Percentiles rank a stretch among this genome's conserved stretches.
phyloP scores from a whole-genome alignment of 1,140 invertebrate genomes.

The Druon quercuslanigerum region DNA sequence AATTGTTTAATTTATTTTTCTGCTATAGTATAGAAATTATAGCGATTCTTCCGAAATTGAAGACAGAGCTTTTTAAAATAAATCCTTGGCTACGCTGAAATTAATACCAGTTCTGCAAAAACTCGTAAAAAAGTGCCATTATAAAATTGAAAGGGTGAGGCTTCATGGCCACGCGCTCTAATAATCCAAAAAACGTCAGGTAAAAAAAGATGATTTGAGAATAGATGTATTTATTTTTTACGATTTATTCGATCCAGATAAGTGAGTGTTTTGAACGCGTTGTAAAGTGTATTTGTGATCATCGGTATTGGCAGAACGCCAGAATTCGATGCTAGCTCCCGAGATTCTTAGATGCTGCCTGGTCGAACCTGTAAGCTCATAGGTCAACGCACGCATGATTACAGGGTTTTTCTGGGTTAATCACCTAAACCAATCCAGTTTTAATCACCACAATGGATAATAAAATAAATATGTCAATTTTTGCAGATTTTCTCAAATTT shows the following conservation, averaged over 20 bases:
- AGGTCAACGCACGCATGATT: constrained; percentile 55
- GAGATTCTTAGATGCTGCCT: constrained; percentile 56
- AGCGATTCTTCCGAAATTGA: too few species aligned
- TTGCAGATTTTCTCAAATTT: background rate
- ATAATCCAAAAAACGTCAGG: background rate
- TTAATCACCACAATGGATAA: constrained; percentile 1
- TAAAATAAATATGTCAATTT: background rate
- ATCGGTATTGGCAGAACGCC: constrained; percentile 54
- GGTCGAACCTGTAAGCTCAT: constrained; percentile 37
- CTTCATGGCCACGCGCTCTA: too few species aligned
- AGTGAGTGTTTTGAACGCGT: constrained; percentile 33
- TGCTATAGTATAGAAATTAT: too few species aligned
- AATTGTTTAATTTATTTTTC: too few species aligned
- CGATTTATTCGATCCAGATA: constrained; percentile 26
- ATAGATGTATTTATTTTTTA: constrained; percentile 19
- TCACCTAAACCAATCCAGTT: constrained; percentile 43
- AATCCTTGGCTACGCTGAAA: too few species aligned
- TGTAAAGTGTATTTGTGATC: constrained; percentile 56
- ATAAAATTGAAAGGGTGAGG: too few species aligned
- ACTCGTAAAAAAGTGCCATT: too few species aligned
- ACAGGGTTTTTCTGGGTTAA: constrained; percentile 61
- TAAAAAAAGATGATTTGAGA: constrained; percentile 27
- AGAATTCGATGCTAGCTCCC: constrained; percentile 54
- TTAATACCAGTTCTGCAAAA: too few species aligned
- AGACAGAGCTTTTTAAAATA: too few species aligned